Percentiles rank a stretch among this genome's conserved stretches.
Evolutionary conservation across 2,797 vertebrate genomes (phyloP).

Genomic region (Craterocephalus amniculus): DNA sequence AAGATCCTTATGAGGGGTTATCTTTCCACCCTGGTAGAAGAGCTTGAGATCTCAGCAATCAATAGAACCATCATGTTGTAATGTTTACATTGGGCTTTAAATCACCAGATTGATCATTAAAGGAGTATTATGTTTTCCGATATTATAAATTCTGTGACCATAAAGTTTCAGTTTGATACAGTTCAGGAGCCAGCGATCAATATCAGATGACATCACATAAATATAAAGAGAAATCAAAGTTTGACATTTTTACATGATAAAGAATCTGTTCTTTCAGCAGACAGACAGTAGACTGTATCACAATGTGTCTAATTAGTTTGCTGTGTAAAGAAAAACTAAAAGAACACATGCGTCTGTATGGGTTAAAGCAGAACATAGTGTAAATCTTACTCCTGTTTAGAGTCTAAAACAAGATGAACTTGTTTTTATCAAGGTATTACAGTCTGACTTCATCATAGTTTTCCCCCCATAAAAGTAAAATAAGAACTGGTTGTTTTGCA

Average conservation of each 20-base stretch:
- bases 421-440: background rate
- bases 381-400: background rate
- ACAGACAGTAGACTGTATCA: background rate
- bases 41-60: background rate
- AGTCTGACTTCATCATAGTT: background rate
- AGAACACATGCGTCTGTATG: background rate
- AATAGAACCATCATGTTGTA: no score
- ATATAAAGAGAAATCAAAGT: no score
- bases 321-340: background rate
- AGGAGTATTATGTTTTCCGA: no score
- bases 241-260: background rate
- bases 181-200: background rate
- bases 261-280: no score
- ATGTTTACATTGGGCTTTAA: no score
- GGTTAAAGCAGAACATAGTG: background rate
- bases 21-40: background rate
- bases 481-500: background rate
- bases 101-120: no score
- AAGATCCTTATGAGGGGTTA: background rate
- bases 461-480: background rate
- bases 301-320: background rate
- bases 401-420: background rate
- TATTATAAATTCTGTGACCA: background rate
- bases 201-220: background rate
- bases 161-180: background rate